phyloP scores from a whole-genome alignment of 2,888 invertebrate genomes.

The Lasioglossum vierecki region DNA sequence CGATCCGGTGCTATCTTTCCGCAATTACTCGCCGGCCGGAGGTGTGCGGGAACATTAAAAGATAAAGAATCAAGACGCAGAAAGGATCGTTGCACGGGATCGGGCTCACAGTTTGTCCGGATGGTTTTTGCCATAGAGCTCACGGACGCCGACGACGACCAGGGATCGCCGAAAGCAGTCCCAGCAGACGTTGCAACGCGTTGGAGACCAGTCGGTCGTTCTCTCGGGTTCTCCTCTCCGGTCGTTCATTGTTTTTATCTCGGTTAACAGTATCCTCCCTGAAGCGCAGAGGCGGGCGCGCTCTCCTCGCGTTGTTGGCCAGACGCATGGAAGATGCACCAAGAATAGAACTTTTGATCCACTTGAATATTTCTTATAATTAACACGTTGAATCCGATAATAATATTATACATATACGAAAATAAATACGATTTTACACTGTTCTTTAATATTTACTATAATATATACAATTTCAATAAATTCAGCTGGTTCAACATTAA shows the following conservation, averaged over 20 bases:
- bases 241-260: slow-evolving; percentile 42
- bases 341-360: too few relatives aligned
- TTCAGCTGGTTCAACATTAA: not conserved
- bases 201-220: slow-evolving; percentile 16
- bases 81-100: not conserved
- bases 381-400: too few relatives aligned
- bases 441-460: too few relatives aligned
- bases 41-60: not conserved
- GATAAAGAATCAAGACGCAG: not conserved
- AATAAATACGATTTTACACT: too few relatives aligned
- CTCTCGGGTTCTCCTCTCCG: slow-evolving; percentile 14
- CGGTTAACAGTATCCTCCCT: slow-evolving; percentile 53
- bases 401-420: too few relatives aligned
- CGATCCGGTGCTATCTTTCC: slow-evolving; percentile 22
- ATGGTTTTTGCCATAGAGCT: slow-evolving; percentile 27
- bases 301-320: slow-evolving; percentile 30
- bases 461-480: too few relatives aligned
- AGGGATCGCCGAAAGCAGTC: slow-evolving; percentile 36
- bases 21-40: slow-evolving; percentile 18
- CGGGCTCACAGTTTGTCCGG: slow-evolving; percentile 24
- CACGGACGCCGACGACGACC: not conserved
- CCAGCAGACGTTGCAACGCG: not conserved
- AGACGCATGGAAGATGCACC: not conserved
- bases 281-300: slow-evolving; percentile 15
- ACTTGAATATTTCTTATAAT: too few relatives aligned